A percentile compares a stretch with the other conserved stretches of the same genome.
phyloP scores from a whole-genome alignment of 2,888 invertebrate genomes.

The Agonopterix subpropinquella region DNA sequence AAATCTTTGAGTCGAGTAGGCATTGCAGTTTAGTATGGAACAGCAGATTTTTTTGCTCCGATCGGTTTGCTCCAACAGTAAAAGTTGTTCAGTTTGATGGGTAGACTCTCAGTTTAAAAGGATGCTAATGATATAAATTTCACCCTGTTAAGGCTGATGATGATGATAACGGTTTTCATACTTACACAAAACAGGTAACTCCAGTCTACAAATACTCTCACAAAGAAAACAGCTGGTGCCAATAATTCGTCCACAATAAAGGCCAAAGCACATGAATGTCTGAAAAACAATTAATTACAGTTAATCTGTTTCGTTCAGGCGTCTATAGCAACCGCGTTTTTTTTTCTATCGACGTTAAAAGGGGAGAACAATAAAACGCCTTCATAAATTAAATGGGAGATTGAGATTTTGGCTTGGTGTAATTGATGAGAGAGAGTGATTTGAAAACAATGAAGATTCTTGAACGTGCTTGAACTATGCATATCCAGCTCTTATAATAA shows the following conservation, averaged over 20 bases:
- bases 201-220: slow-evolving; percentile 4
- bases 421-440: neutral
- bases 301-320: slow-evolving; percentile 20
- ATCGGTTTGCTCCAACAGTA: too few species aligned
- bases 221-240: slow-evolving; percentile 37
- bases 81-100: too few species aligned
- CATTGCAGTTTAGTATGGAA: too few species aligned
- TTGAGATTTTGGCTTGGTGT: slow-evolving; percentile 11
- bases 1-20: too few species aligned
- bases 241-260: slow-evolving; percentile 36
- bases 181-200: too few species aligned
- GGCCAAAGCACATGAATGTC: slow-evolving; percentile 27
- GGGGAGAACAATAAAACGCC: slow-evolving; percentile 29
- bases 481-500: too few species aligned
- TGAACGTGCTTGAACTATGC: too few species aligned
- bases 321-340: slow-evolving; percentile 19
- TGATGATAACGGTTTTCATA: too few species aligned
- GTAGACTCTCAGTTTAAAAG: too few species aligned
- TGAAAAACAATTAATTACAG: slow-evolving; percentile 34
- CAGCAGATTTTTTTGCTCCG: too few species aligned
- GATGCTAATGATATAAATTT: too few species aligned
- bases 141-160: too few species aligned
- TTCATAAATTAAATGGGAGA: slow-evolving; percentile 29
- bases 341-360: slow-evolving; percentile 20
- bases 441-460: neutral